These are phyloP conservation scores for Paguma larvata DNA, from an alignment of 2,797 vertebrate species.

Conservation along the genomic window DNA sequence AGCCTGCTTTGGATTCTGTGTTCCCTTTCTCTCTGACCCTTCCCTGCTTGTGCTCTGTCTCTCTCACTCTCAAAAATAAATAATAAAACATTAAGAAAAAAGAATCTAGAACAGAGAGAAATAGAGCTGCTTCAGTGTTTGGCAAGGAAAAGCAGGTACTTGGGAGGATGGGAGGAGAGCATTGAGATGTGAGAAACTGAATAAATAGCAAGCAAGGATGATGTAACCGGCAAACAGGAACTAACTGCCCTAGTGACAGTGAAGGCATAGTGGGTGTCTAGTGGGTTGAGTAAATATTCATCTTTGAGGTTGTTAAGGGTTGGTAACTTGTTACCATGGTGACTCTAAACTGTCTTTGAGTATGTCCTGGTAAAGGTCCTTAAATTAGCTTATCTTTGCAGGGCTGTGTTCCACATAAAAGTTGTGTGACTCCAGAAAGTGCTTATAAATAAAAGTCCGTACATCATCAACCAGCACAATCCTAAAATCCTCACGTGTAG, in stretches of 20 bases:
- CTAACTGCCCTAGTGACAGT: not conserved
- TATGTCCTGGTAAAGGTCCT: not conserved
- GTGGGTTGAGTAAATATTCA: constrained; percentile 59
- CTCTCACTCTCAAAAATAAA: too few species aligned
- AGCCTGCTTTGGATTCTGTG: too few species aligned
- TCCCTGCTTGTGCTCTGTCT: too few species aligned
- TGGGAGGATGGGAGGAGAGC: not conserved
- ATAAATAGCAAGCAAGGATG: not conserved
- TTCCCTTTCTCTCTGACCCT: too few species aligned
- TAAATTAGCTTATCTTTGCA: constrained; percentile 45
- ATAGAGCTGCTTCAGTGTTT: not conserved
- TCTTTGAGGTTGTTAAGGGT: constrained; percentile 53
- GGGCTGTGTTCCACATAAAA: not conserved
- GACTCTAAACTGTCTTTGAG: not conserved
- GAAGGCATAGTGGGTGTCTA: constrained; percentile 55
- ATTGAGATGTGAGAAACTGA: not conserved
- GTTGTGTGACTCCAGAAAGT: constrained; percentile 72
- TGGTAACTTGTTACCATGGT: constrained; percentile 66
- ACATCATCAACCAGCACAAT: constrained; percentile 75
- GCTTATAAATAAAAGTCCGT: constrained; percentile 83
- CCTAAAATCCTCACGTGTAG: constrained; percentile 84
- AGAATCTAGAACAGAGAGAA: constrained; percentile 14
- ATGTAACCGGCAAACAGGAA: constrained; percentile 35
- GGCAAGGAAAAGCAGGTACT: constrained; percentile 6
- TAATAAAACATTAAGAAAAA: too few species aligned